Evolutionary conservation across 2,888 invertebrate species (phyloP).

Genomic region (Zelleria hepariella): DNA sequence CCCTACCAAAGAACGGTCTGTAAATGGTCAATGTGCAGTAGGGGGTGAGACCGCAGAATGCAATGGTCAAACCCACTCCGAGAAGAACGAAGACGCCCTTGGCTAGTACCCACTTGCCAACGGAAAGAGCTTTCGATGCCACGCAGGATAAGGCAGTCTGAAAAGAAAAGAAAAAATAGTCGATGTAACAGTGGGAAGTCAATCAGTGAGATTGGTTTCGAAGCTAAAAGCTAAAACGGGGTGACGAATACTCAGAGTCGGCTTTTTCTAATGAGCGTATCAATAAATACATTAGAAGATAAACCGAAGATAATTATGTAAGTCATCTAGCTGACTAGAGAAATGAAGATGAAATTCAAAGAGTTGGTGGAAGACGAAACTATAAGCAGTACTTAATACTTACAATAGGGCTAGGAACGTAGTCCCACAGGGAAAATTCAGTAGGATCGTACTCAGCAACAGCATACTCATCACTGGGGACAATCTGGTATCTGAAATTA

Average conservation of each 20-base stretch:
- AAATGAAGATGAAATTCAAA: too few species aligned
- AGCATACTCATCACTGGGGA: constrained; percentile 17
- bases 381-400: constrained; percentile 16
- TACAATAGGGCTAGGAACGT: constrained; percentile 25
- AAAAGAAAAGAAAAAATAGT: constrained; percentile 8
- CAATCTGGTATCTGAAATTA: constrained; percentile 20
- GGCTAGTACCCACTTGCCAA: constrained; percentile 41
- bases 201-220: too few species aligned
- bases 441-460: constrained; percentile 17
- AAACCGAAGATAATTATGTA: too few species aligned
- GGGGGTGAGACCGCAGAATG: constrained; percentile 69
- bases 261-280: too few species aligned
- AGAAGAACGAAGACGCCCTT: constrained; percentile 36
- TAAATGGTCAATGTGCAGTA: constrained; percentile 64
- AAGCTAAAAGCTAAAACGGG: too few species aligned
- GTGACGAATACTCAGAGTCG: too few species aligned
- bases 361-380: too few species aligned
- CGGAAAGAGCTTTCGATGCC: constrained; percentile 20
- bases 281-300: too few species aligned
- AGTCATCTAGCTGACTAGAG: too few species aligned
- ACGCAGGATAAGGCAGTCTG: constrained; percentile 22
- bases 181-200: too few species aligned
- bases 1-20: constrained; percentile 35
- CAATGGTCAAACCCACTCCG: constrained; percentile 60
- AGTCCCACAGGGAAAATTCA: constrained; percentile 21